Conservation (phyloP, 2,113 vertebrate species). For the Daboia siamensis region DNA sequence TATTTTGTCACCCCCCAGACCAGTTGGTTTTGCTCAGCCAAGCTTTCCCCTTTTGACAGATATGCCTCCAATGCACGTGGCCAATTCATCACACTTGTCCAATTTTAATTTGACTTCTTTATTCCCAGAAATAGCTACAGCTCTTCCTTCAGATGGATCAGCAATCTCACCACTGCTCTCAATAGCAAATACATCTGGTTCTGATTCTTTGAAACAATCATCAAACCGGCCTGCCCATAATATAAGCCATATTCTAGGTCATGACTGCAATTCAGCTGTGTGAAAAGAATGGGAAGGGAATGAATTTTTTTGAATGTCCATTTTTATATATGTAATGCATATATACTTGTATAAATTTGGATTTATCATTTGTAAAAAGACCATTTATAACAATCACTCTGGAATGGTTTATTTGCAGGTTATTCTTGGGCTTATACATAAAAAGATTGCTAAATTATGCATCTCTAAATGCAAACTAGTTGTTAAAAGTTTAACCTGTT, state of each 20-base stretch:
- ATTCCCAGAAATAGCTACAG: conserved; percentile 95
- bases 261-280: conserved; percentile 95
- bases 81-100: conserved; percentile 91
- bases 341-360: conserved; percentile 22
- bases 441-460: conserved; percentile 50
- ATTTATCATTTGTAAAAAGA: conserved; percentile 35
- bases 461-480: conserved; percentile 56
- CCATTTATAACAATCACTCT: conserved; percentile 37
- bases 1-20: conserved; percentile 95
- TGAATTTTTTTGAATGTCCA: conserved; percentile 12
- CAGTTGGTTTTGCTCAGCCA: conserved; percentile 92
- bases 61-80: conserved; percentile 93
- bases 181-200: conserved; percentile 88
- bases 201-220: conserved; percentile 92
- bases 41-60: conserved; percentile 94
- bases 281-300: conserved; percentile 58
- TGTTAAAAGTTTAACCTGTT: conserved; percentile 55
- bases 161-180: conserved; percentile 95
- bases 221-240: conserved; percentile 96
- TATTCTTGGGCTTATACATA: conserved; percentile 37
- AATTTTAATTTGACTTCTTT: conserved; percentile 97
- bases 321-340: conserved; percentile 2
- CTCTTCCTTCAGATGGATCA: conserved; percentile 90
- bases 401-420: conserved; percentile 41
- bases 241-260: conserved; percentile 99